Conservation (phyloP, 2,888 invertebrate species). For the Athrips mouffetella region DNA sequence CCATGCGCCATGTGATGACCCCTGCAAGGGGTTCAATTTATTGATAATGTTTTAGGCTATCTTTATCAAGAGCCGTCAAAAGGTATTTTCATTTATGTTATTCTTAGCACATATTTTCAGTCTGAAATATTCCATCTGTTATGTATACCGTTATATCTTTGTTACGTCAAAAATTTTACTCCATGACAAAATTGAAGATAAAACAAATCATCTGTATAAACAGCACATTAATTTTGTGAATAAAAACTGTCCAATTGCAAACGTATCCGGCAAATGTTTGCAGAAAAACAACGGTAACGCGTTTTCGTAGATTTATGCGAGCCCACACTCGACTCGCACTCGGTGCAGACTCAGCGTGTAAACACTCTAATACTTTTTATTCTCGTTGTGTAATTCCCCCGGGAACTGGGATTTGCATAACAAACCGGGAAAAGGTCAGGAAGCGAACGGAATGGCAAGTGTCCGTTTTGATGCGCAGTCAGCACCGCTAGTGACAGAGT, state of each 20-base stretch:
- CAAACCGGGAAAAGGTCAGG: constrained; percentile 77
- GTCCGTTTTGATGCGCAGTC: constrained; percentile 70
- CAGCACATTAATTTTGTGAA: constrained; percentile 21
- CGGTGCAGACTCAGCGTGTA: constrained; percentile 69
- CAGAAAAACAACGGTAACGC: constrained; percentile 37
- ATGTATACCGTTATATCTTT: too few species aligned
- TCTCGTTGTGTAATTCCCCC: constrained; percentile 70
- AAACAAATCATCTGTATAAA: not conserved
- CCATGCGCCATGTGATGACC: constrained; percentile 13
- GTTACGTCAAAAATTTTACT: too few species aligned
- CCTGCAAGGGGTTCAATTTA: constrained; percentile 14
- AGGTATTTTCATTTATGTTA: not conserved
- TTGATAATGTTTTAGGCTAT: constrained; percentile 10
- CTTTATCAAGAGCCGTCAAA: not conserved
- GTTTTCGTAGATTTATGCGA: constrained; percentile 63
- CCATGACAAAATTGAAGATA: too few species aligned
- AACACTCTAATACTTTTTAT: constrained; percentile 75
- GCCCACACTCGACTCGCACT: constrained; percentile 62
- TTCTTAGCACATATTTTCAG: not conserved
- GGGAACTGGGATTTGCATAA: constrained; percentile 71
- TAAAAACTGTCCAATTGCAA: constrained; percentile 24
- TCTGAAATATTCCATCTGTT: not conserved
- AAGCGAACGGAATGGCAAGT: constrained; percentile 76
- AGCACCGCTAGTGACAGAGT: constrained; percentile 51
- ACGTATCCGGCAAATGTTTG: constrained; percentile 40